Conservation (phyloP, 2,113 vertebrate genomes). For the Globicephala melas region DNA sequence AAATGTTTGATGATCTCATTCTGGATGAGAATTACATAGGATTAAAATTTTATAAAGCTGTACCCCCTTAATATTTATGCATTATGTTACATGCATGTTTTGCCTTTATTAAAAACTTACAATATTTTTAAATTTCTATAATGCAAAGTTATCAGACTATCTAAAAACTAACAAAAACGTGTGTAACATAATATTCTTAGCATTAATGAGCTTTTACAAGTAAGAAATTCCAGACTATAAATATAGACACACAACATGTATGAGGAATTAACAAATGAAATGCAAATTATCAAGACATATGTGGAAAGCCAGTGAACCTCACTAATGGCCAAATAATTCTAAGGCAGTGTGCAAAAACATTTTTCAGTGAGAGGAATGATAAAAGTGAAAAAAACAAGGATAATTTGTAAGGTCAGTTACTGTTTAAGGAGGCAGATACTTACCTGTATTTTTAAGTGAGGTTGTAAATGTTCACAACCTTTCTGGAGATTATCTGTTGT, state of each 20-base stretch:
- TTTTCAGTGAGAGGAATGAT: neutral
- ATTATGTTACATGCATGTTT: neutral
- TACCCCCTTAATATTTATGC: neutral
- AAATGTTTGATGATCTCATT: neutral
- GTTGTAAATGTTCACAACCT: neutral
- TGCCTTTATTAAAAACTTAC: neutral
- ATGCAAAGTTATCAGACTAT: neutral
- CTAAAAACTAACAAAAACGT: neutral
- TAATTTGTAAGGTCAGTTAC: neutral
- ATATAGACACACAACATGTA: neutral
- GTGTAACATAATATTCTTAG: neutral
- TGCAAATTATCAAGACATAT: neutral
- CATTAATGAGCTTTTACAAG: neutral
- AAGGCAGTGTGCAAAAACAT: neutral
- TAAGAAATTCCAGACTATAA: neutral
- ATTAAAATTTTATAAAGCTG: neutral
- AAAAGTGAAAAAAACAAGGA: neutral
- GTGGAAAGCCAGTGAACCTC: neutral
- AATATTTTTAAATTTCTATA: neutral
- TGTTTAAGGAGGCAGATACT: neutral
- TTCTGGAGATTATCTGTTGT: neutral
- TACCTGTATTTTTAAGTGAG: neutral
- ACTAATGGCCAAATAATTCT: neutral
- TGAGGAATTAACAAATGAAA: neutral
- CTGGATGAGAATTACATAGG: neutral